A percentile compares a stretch with the other conserved stretches of the same genome.
Evolutionary conservation across 2,888 invertebrate genomes (phyloP).

Genomic region (Dryomyza anilis): DNA sequence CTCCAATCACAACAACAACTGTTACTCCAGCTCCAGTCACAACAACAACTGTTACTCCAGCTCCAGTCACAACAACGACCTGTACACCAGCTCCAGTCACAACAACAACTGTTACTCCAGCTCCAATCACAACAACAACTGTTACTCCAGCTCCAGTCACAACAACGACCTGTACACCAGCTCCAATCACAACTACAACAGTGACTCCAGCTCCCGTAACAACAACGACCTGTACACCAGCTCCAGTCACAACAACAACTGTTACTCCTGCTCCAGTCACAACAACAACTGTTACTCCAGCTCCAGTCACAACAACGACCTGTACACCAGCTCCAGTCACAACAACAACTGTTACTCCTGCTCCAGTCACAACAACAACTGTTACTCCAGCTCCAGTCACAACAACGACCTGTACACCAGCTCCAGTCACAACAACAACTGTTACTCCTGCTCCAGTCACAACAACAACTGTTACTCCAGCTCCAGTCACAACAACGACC

Average conservation of each 20-base stretch:
- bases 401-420: too few relatives aligned
- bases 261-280: background rate
- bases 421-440: background rate
- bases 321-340: background rate
- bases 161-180: background rate
- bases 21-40: conserved; percentile 17
- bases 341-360: background rate
- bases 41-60: conserved; percentile 21
- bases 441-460: background rate
- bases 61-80: conserved; percentile 20
- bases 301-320: background rate
- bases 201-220: background rate
- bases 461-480: background rate
- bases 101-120: conserved; percentile 17
- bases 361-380: background rate
- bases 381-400: background rate
- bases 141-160: conserved; percentile 9
- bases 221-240: conserved; percentile 23
- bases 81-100: conserved; percentile 27
- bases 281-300: background rate
- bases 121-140: conserved; percentile 24
- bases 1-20: conserved; percentile 9
- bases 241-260: conserved; percentile 7
- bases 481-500: background rate
- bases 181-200: background rate